Evolutionary conservation across 2,797 vertebrate species (phyloP).

Genomic region (Pipistrellus pipistrellus): DNA sequence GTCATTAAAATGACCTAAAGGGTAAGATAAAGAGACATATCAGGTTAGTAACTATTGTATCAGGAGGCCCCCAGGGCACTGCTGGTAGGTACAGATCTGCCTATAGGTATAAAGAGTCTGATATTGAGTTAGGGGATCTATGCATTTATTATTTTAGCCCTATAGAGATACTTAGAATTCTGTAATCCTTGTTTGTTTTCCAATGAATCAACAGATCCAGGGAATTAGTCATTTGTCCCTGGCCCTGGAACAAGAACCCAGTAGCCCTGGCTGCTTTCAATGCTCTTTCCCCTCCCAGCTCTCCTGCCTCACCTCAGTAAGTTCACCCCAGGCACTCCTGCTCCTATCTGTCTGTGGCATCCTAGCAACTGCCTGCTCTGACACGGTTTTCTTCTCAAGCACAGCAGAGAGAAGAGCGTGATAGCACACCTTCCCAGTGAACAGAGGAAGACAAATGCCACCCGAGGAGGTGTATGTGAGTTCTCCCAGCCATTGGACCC

Average conservation of each 20-base stretch:
- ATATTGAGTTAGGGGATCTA: background rate
- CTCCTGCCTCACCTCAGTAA: background rate
- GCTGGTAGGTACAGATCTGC: background rate
- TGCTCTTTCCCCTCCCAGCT: background rate
- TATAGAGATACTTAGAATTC: background rate
- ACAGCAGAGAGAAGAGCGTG: slow-evolving; percentile 60
- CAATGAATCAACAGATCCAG: background rate
- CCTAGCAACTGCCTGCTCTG: background rate
- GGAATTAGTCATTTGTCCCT: background rate
- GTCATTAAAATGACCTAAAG: background rate
- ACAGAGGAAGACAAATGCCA: slow-evolving; percentile 84
- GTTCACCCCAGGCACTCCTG: background rate
- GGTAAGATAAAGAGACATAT: background rate
- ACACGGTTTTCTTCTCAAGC: slow-evolving; percentile 24
- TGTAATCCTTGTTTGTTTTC: background rate
- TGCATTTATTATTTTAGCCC: background rate
- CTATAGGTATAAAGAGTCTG: background rate
- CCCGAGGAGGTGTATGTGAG: slow-evolving; percentile 81
- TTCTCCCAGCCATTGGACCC: slow-evolving; percentile 79
- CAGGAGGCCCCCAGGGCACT: background rate
- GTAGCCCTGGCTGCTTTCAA: background rate
- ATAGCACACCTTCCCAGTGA: slow-evolving; percentile 81
- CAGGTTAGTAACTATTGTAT: background rate
- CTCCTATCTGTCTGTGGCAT: background rate
- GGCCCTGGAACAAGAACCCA: background rate